Evolutionary conservation across 2,888 invertebrate species (phyloP), one percentile per base, ranked within the genome.

Genomic region (Rhagonycha lutea): DNA sequence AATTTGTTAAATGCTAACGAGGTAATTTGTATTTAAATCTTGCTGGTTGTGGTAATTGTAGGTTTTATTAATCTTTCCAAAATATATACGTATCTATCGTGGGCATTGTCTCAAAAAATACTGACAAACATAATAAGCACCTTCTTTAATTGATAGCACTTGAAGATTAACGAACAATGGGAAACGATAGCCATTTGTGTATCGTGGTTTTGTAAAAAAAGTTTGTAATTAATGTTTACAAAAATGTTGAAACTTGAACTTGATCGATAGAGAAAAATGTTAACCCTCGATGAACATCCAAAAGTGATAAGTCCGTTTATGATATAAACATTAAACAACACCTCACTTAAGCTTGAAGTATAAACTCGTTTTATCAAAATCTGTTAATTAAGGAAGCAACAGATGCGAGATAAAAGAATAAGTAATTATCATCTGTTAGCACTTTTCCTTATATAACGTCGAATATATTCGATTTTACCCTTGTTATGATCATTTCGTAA

Each of bases 91-190:
- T 47, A n/a, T n/a, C 47, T 81, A 82, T 81, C 82, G 79, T 78
- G 79, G 79, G 81, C 78, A 83, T 83, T 83, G 83, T 83, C 74
- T 82, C 81, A 82, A 76, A 76, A 81, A 81, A 81, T 79, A 81
- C 80, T 68, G 68, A 72, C 69, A 61, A 73, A 60, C 69, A 81
- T 84, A 84, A 84, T 83, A 83, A 83, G 81, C 80, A 83, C 82
- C 82, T 82, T 80, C 79, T 79, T 81, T 83, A 83, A 83, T 83
- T 84, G 84, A 84, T 84, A 83, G 79, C 80, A 79, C 81, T 81
- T 79, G 75, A 76, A 82, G 83, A 84, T 84, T 79, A 79, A 74
- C 77, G 82, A 81, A 84, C 83, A 83, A 83, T 83, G 80, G 78
- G 75, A 77, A n/a, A 76, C 77, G 81, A 80, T 82, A 83, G 81